These are phyloP conservation scores for Plecturocebus donacophilus DNA, from an alignment of 2,113 vertebrate species.

Conservation along the genomic window DNA sequence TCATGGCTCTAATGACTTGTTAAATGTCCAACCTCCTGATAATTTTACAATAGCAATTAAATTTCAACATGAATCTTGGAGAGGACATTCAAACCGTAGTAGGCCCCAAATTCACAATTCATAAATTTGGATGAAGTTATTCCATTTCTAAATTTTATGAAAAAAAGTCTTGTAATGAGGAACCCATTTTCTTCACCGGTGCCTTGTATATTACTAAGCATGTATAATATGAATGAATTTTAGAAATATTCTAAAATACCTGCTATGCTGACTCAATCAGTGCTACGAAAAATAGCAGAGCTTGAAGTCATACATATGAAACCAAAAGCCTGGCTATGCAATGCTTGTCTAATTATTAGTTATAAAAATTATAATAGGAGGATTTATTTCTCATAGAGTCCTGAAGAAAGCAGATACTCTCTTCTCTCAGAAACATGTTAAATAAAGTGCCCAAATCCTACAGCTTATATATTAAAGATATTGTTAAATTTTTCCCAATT, in stretches of 20 bases:
- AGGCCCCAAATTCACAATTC: neutral
- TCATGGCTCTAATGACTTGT: neutral
- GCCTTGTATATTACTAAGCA: neutral
- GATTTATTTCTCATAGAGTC: neutral
- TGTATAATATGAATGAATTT: neutral
- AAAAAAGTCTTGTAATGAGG: neutral
- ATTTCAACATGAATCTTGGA: neutral
- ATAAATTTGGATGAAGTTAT: neutral
- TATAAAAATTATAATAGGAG: neutral
- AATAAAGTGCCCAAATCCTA: neutral
- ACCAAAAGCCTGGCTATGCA: neutral
- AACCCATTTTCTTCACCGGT: neutral
- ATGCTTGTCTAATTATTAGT: neutral
- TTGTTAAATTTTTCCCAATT: neutral
- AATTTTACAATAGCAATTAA: neutral
- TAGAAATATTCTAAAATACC: neutral
- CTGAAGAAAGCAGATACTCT: neutral
- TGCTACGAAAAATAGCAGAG: neutral
- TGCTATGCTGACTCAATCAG: rapidly evolving
- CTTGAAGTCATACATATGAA: neutral
- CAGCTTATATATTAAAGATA: neutral
- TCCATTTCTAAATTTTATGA: neutral
- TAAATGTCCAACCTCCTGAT: neutral
- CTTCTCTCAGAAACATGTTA: neutral
- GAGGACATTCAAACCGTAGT: neutral